Evolutionary conservation across 2,888 invertebrate species (phyloP).

Genomic region (Drosophila quinaria): DNA sequence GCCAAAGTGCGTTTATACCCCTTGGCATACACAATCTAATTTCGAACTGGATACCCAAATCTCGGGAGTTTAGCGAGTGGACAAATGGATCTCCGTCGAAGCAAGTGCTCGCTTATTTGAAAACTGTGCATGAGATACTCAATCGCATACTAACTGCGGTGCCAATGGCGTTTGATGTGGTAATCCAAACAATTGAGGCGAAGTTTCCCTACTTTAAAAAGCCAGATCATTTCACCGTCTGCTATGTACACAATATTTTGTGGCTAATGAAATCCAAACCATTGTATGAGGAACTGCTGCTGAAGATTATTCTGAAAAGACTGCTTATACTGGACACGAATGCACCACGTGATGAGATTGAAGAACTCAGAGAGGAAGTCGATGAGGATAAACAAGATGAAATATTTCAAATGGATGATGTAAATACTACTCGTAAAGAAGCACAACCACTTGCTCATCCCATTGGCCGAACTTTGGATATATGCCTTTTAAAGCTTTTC

Average conservation of each 20-base stretch:
- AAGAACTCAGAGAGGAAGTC: constrained; percentile 86
- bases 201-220: constrained; percentile 92
- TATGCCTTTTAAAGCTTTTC: constrained; percentile 91
- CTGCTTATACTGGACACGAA: constrained; percentile 92
- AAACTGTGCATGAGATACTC: constrained; percentile 88
- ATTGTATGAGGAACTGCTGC: constrained; percentile 89
- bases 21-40: constrained; percentile 88
- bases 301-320: constrained; percentile 91
- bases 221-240: constrained; percentile 89
- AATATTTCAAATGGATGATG: constrained; percentile 83
- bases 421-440: constrained; percentile 26
- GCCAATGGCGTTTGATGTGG: constrained; percentile 90
- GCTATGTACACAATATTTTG: constrained; percentile 92
- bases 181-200: constrained; percentile 88
- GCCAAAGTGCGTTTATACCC: constrained; percentile 89
- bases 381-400: constrained; percentile 84
- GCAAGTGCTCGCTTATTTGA: constrained; percentile 87
- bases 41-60: constrained; percentile 87
- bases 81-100: constrained; percentile 87
- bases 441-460: constrained; percentile 86
- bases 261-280: constrained; percentile 92
- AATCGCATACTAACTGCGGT: constrained; percentile 84
- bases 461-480: constrained; percentile 90
- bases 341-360: constrained; percentile 87
- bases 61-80: constrained; percentile 87